Evolutionary conservation across 2,888 invertebrate genomes (phyloP), one percentile per base, ranked within the genome.

Genomic region (Synergus gifuensis): DNA sequence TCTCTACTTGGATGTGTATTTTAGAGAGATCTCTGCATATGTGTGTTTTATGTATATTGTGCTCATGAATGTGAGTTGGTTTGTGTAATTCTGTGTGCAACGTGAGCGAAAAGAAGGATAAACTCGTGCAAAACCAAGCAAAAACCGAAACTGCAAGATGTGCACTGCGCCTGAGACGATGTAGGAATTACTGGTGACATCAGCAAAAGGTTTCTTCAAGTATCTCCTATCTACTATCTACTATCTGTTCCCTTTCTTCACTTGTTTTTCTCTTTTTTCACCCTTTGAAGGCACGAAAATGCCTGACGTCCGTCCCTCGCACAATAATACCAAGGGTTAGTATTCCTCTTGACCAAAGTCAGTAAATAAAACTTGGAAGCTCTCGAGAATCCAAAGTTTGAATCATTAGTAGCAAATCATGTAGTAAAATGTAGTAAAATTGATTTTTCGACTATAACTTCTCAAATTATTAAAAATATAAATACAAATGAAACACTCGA

Each of bases 121-220:
- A 79, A 78, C 58, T 67, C 81, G 78, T 62, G 36, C 77, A 79
- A 79, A 69, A 76, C 78, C 79, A 78, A 69, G 78, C 78, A 87
- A 88, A 87, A 87, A 86, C 82, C 84, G 86, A 90, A 89, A 88
- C 86, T 89, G 87, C 88, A 87, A 88, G 89, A 89, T 87, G 86
- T 83, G 85, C 86, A 86, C 80, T 80, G 77, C 78, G 77, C 82
- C 78, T 78, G 63, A 81, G 85, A 88, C 86, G 87, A 84, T 86
- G 86, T 86, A 86, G 87, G 85, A 88, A 89, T 88, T 88, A 86
- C 85, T 84, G 85, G 85, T 87, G 86, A 87, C 88, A 88, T 90
- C 88, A 89, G 89, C 89, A 89, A 87, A 90, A 89, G 89, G 86
- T 84, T 86, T 85, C 85, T 86, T 79, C 44, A 80, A 79, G 76